phyloP scores from a whole-genome alignment of 1,140 invertebrate genomes.

The Chymomyza costata region DNA sequence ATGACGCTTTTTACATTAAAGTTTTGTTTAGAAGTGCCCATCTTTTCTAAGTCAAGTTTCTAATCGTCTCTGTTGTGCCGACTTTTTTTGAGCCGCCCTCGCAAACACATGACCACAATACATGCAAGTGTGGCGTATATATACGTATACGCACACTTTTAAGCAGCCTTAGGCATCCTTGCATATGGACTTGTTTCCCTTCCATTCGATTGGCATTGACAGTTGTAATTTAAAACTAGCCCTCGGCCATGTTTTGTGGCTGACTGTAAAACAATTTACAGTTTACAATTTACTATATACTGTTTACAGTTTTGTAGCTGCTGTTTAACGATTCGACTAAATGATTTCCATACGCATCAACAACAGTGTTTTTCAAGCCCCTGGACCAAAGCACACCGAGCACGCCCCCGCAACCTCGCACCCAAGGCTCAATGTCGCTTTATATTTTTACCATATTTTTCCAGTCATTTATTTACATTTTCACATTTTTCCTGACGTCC shows the following conservation, averaged over 20 bases:
- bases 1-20: too few species aligned
- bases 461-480: conserved; percentile 69
- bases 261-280: conserved; percentile 56
- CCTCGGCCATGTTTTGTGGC: too few species aligned
- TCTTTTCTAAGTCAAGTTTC: too few species aligned
- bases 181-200: conserved; percentile 15
- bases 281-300: too few species aligned
- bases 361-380: too few species aligned
- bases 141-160: too few species aligned
- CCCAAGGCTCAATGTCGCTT: too few species aligned
- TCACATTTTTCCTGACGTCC: conserved; percentile 17
- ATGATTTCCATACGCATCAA: conserved; percentile 21
- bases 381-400: too few species aligned
- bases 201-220: conserved; percentile 45
- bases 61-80: too few species aligned
- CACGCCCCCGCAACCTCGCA: too few species aligned
- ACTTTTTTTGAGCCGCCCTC: too few species aligned
- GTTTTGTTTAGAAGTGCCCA: too few species aligned
- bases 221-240: conserved; percentile 53
- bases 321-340: conserved; percentile 25
- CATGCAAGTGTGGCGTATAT: background rate
- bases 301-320: conserved; percentile 45
- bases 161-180: conserved; percentile 1
- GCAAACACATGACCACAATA: conserved; percentile 4
- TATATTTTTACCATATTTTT: conserved; percentile 52